phyloP scores from a whole-genome alignment of 1,140 invertebrate genomes.

The Lucilia sericata region DNA sequence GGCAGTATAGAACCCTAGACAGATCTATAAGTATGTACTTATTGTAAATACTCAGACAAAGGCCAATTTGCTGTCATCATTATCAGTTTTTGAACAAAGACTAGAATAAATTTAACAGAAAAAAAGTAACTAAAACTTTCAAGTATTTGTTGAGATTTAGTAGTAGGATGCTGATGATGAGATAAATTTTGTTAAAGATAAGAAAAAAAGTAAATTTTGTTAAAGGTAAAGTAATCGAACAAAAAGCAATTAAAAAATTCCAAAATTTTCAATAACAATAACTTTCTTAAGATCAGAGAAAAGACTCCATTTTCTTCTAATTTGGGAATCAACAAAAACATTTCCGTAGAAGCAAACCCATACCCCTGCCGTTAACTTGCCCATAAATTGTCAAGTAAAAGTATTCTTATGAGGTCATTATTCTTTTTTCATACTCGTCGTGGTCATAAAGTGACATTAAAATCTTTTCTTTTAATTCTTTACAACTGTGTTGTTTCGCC shows the following conservation, averaged over 20 bases:
- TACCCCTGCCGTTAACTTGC: background rate
- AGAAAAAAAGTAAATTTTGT: background rate
- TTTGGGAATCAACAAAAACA: no score
- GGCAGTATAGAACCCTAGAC: background rate
- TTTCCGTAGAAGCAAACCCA: background rate
- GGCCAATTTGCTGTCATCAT: conserved; percentile 23
- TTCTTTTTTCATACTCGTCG: no score
- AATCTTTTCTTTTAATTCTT: conserved; percentile 3
- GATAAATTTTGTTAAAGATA: background rate
- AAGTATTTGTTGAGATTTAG: background rate
- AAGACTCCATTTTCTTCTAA: no score
- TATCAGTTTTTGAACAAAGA: conserved; percentile 18
- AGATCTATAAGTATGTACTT: background rate
- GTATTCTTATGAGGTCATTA: no score
- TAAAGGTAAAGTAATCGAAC: background rate
- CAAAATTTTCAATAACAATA: background rate
- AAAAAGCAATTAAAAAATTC: no score
- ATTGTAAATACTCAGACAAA: background rate
- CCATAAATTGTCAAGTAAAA: background rate
- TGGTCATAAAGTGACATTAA: background rate
- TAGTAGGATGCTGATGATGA: background rate
- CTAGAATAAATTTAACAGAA: background rate
- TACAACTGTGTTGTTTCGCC: background rate
- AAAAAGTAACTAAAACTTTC: background rate
- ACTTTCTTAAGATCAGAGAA: no score